A percentile compares a stretch with the other conserved stretches of the same genome.
Evolutionary conservation across 2,888 invertebrate species (phyloP).

Genomic region (Chymomyza caudatula): DNA sequence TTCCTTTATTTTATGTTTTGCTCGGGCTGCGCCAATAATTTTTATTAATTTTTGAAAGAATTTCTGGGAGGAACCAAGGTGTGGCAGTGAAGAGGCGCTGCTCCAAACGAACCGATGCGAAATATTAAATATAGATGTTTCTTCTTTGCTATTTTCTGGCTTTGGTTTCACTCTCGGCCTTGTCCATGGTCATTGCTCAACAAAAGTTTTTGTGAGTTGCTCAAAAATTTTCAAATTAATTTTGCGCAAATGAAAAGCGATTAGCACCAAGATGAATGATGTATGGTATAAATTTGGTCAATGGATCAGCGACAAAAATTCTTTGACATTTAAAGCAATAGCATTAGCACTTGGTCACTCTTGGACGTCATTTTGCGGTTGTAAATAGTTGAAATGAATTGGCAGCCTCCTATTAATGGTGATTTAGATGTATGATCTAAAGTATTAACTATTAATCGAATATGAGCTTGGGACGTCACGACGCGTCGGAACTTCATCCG

Average conservation of each 20-base stretch:
- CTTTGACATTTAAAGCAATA: too few relatives aligned
- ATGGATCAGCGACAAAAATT: too few relatives aligned
- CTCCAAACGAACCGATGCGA: not conserved
- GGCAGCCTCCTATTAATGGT: too few relatives aligned
- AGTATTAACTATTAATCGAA: too few relatives aligned
- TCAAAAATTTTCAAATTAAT: slow-evolving; percentile 1
- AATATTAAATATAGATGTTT: slow-evolving; percentile 11
- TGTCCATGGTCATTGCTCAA: not conserved
- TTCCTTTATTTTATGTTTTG: slow-evolving; percentile 27
- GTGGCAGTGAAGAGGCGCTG: too few relatives aligned
- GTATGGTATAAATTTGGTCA: too few relatives aligned
- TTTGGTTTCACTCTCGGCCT: not conserved
- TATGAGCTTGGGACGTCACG: too few relatives aligned
- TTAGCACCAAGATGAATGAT: not conserved
- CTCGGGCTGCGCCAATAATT: slow-evolving; percentile 39
- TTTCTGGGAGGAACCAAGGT: slow-evolving; percentile 15
- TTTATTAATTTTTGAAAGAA: slow-evolving; percentile 60
- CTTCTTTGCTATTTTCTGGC: slow-evolving; percentile 1
- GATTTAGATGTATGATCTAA: too few relatives aligned
- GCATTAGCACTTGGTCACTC: too few relatives aligned
- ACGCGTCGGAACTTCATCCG: too few relatives aligned
- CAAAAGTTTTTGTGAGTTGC: not conserved
- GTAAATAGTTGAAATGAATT: too few relatives aligned
- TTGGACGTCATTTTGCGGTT: too few relatives aligned
- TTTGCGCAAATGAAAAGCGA: not conserved